Conservation (phyloP, 2,797 vertebrate species). For the Rhynchonycteris naso region DNA sequence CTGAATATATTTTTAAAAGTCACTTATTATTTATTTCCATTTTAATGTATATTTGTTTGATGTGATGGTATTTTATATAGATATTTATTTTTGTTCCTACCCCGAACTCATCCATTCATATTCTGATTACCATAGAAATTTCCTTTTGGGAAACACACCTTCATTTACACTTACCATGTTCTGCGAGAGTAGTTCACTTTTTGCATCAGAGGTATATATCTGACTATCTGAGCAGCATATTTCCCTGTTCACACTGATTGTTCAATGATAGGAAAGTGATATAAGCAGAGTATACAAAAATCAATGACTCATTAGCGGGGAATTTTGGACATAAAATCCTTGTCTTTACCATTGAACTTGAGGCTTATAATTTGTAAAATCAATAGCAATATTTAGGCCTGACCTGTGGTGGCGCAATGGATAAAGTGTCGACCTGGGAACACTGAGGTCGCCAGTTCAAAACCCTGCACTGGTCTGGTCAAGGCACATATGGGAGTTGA, state of each 20-base stretch:
- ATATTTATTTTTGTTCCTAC: neutral
- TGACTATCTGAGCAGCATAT: neutral
- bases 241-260: neutral
- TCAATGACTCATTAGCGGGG: neutral
- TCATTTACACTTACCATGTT: neutral
- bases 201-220: neutral
- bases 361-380: neutral
- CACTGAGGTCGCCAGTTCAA: no score
- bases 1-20: neutral
- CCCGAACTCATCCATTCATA: neutral
- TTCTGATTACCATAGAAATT: neutral
- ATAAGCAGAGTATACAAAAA: neutral
- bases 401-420: no score
- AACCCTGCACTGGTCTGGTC: no score
- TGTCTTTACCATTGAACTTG: neutral
- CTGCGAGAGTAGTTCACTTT: neutral
- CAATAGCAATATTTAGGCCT: neutral
- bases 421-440: no score
- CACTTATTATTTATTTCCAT: neutral
- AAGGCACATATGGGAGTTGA: no score
- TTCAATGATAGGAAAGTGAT: neutral
- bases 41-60: neutral
- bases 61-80: neutral
- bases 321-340: neutral
- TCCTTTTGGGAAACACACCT: neutral